These are phyloP conservation scores for Eupeodes latifasciatus DNA, from an alignment of 2,888 invertebrate species.

Conservation along the genomic window DNA sequence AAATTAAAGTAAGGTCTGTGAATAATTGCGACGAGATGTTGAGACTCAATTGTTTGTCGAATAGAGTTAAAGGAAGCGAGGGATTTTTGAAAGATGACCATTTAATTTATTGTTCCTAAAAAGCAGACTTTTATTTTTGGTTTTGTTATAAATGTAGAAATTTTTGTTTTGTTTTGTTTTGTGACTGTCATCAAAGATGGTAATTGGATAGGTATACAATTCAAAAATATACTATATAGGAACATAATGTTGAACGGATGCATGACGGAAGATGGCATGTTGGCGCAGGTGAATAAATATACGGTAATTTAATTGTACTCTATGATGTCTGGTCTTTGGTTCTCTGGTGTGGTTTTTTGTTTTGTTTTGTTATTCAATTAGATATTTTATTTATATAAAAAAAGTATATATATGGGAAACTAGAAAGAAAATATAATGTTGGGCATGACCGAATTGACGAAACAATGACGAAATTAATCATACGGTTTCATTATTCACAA, in stretches of 20 bases:
- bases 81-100: conserved; percentile 52
- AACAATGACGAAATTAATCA: conserved; percentile 43
- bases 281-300: conserved; percentile 73
- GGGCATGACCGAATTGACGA: neutral
- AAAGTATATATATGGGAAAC: neutral
- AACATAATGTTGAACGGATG: conserved; percentile 62
- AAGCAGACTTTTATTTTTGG: conserved; percentile 21
- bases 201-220: conserved; percentile 54
- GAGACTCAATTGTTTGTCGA: neutral
- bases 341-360: neutral
- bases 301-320: conserved; percentile 72
- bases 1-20: conserved; percentile 50
- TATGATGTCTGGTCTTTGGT: conserved; percentile 7
- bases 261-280: conserved; percentile 73
- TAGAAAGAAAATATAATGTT: neutral
- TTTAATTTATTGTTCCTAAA: conserved; percentile 65
- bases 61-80: conserved; percentile 7
- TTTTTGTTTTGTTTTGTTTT: conserved; percentile 28
- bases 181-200: conserved; percentile 63
- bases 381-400: conserved; percentile 3
- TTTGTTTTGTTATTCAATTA: neutral
- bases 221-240: too few relatives aligned
- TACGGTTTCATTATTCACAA: conserved; percentile 35
- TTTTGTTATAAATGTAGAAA: neutral
- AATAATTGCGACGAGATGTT: conserved; percentile 26